Evolutionary conservation across 1,140 invertebrate species (phyloP).

Genomic region (Microvelia longipes): DNA sequence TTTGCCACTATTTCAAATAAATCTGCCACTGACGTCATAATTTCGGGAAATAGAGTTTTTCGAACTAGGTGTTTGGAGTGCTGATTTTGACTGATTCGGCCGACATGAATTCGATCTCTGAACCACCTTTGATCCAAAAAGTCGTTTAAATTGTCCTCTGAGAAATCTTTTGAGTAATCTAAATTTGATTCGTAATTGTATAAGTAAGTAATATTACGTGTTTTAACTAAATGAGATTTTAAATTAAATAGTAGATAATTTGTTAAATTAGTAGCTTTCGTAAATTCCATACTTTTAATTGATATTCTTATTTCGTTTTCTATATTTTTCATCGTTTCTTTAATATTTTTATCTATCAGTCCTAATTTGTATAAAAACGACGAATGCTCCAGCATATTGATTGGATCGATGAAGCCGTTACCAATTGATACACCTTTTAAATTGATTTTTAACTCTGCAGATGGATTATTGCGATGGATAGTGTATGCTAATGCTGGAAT

Average conservation of each 20-base stretch:
- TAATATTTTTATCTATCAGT: slow-evolving; percentile 18
- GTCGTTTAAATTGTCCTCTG: not conserved
- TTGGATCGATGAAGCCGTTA: slow-evolving; percentile 68
- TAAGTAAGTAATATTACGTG: not conserved
- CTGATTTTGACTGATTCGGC: slow-evolving; percentile 38
- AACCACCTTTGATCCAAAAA: slow-evolving; percentile 39
- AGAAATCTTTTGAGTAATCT: not conserved
- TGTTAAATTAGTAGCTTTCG: too few species aligned
- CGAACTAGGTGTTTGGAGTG: slow-evolving; percentile 39
- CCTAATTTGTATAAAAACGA: slow-evolving; percentile 69
- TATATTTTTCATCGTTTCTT: slow-evolving; percentile 8
- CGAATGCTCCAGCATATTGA: slow-evolving; percentile 58
- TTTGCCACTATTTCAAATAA: slow-evolving; percentile 52
- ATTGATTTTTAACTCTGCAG: slow-evolving; percentile 47
- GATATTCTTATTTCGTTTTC: slow-evolving; percentile 9
- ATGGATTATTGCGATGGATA: slow-evolving; percentile 34
- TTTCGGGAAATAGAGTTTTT: slow-evolving; percentile 50
- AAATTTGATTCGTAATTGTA: not conserved
- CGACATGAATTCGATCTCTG: slow-evolving; percentile 65
- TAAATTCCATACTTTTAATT: not conserved
- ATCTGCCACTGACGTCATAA: slow-evolving; percentile 67
- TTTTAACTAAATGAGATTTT: too few species aligned
- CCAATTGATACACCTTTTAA: slow-evolving; percentile 63
- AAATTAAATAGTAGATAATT: too few species aligned
- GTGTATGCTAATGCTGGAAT: slow-evolving; percentile 35